Evolutionary conservation across 2,888 invertebrate genomes (phyloP).

Genomic region (Lycia hirtaria): DNA sequence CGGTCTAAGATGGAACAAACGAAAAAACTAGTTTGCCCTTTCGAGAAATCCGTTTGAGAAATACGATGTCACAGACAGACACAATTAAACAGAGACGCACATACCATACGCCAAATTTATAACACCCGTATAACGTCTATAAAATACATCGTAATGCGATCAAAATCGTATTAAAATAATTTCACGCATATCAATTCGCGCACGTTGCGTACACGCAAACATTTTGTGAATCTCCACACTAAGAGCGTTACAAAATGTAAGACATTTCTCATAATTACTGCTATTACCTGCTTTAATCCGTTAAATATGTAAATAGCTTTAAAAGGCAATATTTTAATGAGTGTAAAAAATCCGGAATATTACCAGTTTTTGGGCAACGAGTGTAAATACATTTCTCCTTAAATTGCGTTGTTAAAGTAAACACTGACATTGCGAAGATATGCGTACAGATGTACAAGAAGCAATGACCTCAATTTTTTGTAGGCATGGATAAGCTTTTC

Average conservation of each 20-base stretch:
- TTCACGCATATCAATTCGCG: conserved; percentile 4
- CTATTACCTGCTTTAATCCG: conserved; percentile 45
- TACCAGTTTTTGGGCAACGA: conserved; percentile 22
- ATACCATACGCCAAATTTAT: too few species aligned
- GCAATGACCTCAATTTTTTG: too few species aligned
- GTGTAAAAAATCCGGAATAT: conserved; percentile 9
- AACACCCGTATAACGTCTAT: too few species aligned
- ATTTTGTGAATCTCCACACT: conserved; percentile 34
- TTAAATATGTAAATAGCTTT: conserved; percentile 44
- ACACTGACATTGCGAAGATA: conserved; percentile 11
- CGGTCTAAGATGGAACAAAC: too few species aligned
- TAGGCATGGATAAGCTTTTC: too few species aligned
- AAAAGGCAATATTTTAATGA: conserved; percentile 25
- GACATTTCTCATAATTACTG: conserved; percentile 40
- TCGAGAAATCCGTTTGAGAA: too few species aligned
- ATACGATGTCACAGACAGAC: too few species aligned
- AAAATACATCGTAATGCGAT: background rate
- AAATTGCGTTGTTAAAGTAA: conserved; percentile 44
- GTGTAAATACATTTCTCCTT: conserved; percentile 19
- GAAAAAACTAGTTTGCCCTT: too few species aligned
- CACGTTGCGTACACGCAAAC: conserved; percentile 6
- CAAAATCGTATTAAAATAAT: background rate
- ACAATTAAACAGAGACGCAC: too few species aligned
- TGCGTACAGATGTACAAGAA: conserved; percentile 1
- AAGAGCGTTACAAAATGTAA: conserved; percentile 42